Conservation (phyloP, 2,113 vertebrate genomes). For the Xenus cinereus region DNA sequence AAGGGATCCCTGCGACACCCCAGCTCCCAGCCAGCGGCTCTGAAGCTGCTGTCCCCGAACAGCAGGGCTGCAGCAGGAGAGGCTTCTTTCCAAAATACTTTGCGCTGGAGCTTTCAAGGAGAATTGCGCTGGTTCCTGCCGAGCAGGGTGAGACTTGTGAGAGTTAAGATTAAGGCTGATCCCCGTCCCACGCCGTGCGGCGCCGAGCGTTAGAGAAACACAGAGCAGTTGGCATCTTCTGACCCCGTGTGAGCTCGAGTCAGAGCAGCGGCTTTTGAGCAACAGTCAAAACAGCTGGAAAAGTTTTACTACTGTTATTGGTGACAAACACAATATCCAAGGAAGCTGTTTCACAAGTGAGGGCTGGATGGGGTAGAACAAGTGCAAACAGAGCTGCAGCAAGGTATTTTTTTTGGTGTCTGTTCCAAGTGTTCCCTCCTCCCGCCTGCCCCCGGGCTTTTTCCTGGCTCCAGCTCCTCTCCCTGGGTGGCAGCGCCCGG, state of each 20-base stretch:
- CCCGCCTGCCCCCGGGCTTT: background rate
- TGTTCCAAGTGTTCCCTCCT: background rate
- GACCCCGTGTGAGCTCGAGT: background rate
- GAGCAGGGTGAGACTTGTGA: background rate
- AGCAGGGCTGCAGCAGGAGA: background rate
- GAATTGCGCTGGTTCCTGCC: background rate
- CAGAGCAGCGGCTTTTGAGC: background rate
- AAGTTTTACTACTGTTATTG: background rate
- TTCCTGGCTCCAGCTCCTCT: background rate
- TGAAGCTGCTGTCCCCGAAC: accelerated
- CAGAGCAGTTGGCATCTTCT: background rate
- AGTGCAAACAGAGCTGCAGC: background rate
- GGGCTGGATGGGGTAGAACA: background rate
- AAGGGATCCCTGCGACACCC: background rate
- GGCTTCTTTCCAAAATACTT: background rate
- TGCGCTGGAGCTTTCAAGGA: background rate
- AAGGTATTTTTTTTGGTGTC: background rate
- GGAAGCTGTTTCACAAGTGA: background rate
- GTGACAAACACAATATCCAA: background rate
- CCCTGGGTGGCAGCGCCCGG: background rate
- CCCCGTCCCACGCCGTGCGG: background rate
- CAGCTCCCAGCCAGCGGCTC: background rate
- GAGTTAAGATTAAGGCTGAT: background rate
- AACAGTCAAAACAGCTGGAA: background rate
- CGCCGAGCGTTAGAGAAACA: no score